Evolutionary conservation across 2,113 vertebrate species (phyloP).

Genomic region (Canis aureus): DNA sequence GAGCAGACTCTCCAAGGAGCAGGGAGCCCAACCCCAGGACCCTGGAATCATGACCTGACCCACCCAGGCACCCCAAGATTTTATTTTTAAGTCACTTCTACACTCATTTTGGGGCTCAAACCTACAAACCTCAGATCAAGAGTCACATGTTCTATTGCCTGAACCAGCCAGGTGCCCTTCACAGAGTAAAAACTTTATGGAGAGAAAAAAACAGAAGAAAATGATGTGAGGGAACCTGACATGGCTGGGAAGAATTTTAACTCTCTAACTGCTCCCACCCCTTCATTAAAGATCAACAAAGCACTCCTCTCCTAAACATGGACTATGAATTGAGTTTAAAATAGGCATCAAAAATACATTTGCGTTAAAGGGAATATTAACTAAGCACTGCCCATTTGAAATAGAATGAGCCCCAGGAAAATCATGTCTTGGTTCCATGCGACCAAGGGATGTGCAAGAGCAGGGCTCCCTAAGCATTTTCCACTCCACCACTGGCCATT

Average conservation of each 20-base stretch:
- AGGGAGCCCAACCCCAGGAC: too few relatives aligned
- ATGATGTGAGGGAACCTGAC: not conserved
- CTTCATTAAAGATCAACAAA: not conserved
- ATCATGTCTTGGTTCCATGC: not conserved
- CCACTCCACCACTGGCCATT: not conserved
- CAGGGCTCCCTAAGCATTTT: not conserved
- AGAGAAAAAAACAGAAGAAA: constrained; percentile 31
- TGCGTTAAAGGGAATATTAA: constrained; percentile 2
- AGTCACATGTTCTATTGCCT: not conserved
- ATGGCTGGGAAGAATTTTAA: not conserved
- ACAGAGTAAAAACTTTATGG: not conserved
- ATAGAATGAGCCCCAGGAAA: not conserved
- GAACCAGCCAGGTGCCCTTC: not conserved
- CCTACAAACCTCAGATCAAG: not conserved
- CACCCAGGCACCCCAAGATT: not conserved
- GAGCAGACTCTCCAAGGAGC: too few relatives aligned
- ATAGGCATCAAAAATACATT: not conserved
- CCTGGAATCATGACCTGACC: too few relatives aligned
- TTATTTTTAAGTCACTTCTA: not conserved
- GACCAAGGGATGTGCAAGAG: rapidly evolving
- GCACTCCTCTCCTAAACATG: not conserved
- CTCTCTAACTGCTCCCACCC: not conserved
- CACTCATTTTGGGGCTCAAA: not conserved
- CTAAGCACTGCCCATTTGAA: not conserved
- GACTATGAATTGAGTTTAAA: not conserved